Evolutionary conservation across 2,888 invertebrate species (phyloP).

Genomic region (Bellardia bayeri): DNA sequence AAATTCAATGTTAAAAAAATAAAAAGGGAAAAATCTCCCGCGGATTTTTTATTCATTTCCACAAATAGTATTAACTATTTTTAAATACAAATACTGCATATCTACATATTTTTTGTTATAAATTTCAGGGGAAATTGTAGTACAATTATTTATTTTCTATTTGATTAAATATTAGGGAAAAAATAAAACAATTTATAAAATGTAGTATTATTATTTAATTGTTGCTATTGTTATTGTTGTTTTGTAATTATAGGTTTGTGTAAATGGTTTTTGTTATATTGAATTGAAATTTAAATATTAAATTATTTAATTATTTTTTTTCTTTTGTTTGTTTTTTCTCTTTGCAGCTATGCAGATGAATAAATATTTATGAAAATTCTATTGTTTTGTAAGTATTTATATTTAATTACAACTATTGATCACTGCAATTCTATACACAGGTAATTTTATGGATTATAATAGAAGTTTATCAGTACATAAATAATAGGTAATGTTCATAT

Average conservation of each 20-base stretch:
- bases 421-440: not conserved
- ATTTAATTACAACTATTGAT: conserved; percentile 28
- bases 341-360: not conserved
- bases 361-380: not conserved
- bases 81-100: not conserved
- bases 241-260: not conserved
- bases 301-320: not conserved
- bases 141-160: not conserved
- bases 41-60: no score
- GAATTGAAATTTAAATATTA: conserved; percentile 6
- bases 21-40: no score
- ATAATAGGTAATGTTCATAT: no score
- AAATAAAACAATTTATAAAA: not conserved
- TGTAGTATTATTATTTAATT: not conserved
- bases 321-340: not conserved
- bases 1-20: no score
- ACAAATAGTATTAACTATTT: no score
- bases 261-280: not conserved
- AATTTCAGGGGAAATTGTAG: not conserved
- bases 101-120: not conserved
- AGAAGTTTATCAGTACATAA: no score
- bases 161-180: not conserved
- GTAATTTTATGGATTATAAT: not conserved
- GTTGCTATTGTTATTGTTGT: not conserved
- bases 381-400: not conserved